Base-by-base conservation (phyloP, 2,113 vertebrate genomes). In the Malurus elegans region DNA sequence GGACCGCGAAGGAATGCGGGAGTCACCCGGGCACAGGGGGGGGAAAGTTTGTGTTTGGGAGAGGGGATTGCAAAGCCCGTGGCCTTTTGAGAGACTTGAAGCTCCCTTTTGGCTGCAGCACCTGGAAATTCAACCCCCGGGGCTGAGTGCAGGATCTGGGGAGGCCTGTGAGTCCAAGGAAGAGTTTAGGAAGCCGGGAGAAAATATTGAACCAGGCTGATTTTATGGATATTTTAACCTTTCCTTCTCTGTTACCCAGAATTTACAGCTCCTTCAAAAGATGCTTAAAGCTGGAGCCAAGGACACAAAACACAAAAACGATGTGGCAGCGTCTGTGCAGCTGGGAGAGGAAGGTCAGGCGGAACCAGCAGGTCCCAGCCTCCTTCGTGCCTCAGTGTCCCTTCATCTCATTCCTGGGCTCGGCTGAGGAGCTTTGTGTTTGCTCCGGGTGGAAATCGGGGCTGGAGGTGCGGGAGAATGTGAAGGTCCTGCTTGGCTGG, bases 261-360 rank as follows among this genome's bases (percentile, higher is more conserved):
- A 67, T 79, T 95, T 65, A 72, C 26, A 81, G 86, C 62, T 53
- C 45, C 32, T 31, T 18, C 56, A 5, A 45, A 21, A 25, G 32
- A 12, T 4, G 51, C 54, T 45, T 10, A 3, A 4, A 56, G 56
- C 67, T 45, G 38, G 74, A 92, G 45, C 86, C 85, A 11, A 53
- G 32, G 45, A 47, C 67, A 17, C 53, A 3, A 14, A 82, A 16
- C 31, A 1, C 0, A 38, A 38, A 38, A 38, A 38, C 38, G 38
- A 38, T 38, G 2, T 0, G 12, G 53, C 53, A 38, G 16, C 18
- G 4, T 4, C 64, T 8, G 67, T 18, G 36, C 12, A 44, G 70
- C 60, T 44, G 71, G 31, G 29, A 14, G 29, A 18, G 62, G 28
- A 25, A 42, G 14, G 31, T 7, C 0, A 0, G 25, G 19, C 0